Conservation (phyloP, 2,888 invertebrate genomes). For the Zaprionus bogoriensis region DNA sequence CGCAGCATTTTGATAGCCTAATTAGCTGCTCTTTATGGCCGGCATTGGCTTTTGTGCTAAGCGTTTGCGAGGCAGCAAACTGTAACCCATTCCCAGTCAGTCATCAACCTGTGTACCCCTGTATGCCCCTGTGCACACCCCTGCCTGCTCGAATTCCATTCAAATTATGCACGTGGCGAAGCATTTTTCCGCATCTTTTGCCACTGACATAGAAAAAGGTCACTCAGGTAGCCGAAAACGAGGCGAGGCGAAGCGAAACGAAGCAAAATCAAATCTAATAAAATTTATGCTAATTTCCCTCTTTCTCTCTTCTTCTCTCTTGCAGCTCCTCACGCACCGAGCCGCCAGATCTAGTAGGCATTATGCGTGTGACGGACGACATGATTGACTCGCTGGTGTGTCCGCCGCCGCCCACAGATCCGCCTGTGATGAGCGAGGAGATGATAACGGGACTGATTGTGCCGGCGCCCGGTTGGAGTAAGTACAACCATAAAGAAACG, state of each 20-base stretch:
- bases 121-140: neutral
- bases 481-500: conserved; percentile 84
- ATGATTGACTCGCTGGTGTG: conserved; percentile 97
- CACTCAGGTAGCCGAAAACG: conserved; percentile 34
- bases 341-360: conserved; percentile 89
- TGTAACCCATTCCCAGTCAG: conserved; percentile 30
- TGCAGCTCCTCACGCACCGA: conserved; percentile 90
- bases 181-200: conserved; percentile 71
- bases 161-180: conserved; percentile 67
- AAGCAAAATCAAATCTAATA: conserved; percentile 30
- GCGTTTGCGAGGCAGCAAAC: conserved; percentile 60
- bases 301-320: conserved; percentile 1
- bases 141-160: conserved; percentile 31
- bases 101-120: neutral
- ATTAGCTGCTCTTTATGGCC: conserved; percentile 71
- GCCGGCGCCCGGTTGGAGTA: conserved; percentile 97
- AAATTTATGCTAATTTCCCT: conserved; percentile 42
- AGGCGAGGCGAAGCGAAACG: neutral
- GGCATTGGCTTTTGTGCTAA: conserved; percentile 69
- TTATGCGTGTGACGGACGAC: conserved; percentile 95
- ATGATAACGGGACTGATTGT: conserved; percentile 98
- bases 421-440: conserved; percentile 96
- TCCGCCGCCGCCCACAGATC: conserved; percentile 97
- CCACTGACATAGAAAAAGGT: conserved; percentile 74
- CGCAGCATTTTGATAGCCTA: conserved; percentile 73